A percentile compares a stretch with the other conserved stretches of the same genome.
Evolutionary conservation across 2,888 invertebrate genomes (phyloP).

Genomic region (Erynnis tages): DNA sequence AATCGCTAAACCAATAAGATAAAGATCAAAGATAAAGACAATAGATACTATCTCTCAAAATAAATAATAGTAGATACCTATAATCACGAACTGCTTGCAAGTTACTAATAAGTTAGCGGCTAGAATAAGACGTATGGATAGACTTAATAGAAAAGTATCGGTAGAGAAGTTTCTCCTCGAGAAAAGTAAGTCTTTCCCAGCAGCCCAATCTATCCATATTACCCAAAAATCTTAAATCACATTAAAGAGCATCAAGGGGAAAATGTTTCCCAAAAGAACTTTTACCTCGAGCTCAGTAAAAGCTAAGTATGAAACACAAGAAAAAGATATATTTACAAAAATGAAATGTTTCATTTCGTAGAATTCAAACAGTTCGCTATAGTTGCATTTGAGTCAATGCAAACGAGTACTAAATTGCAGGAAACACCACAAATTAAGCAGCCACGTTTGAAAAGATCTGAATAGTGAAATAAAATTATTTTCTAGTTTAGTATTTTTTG

Average conservation of each 20-base stretch:
- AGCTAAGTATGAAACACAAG: not conserved
- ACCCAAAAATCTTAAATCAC: too few species aligned
- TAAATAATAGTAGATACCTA: too few species aligned
- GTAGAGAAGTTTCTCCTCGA: too few species aligned
- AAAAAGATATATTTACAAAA: conserved; percentile 12
- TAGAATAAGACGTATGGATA: too few species aligned
- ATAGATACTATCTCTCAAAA: too few species aligned
- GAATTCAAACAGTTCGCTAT: conserved; percentile 11
- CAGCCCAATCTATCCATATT: too few species aligned
- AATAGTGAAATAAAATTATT: conserved; percentile 19
- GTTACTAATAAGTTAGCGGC: too few species aligned
- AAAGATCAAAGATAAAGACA: too few species aligned
- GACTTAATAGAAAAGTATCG: too few species aligned
- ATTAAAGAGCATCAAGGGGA: not conserved
- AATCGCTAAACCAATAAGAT: too few species aligned
- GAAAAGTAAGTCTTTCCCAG: too few species aligned
- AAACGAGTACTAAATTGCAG: conserved; percentile 22
- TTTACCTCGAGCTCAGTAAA: not conserved
- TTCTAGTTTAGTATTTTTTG: conserved; percentile 19
- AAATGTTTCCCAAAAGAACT: not conserved
- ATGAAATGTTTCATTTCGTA: conserved; percentile 9
- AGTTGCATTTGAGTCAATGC: conserved; percentile 18
- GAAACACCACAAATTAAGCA: conserved; percentile 25
- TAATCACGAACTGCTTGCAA: too few species aligned
- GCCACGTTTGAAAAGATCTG: conserved; percentile 24